These are phyloP conservation scores for Mesorhabditis spiculigera DNA, from an alignment of 2,888 invertebrate species.

Conservation along the genomic window DNA sequence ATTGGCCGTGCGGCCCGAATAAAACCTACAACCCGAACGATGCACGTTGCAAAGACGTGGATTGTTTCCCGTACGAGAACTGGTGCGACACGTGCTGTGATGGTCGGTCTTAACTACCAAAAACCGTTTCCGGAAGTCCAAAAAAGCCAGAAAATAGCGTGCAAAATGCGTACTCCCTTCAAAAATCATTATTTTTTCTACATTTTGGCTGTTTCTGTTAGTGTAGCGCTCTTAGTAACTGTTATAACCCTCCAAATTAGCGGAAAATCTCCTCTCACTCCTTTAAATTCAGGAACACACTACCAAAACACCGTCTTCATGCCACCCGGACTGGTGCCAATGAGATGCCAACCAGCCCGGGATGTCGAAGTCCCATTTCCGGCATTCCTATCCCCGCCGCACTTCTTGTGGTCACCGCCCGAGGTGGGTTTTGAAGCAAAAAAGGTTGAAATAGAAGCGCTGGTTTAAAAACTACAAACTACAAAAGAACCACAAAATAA, in stretches of 20 bases:
- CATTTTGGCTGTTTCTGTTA: too few relatives aligned
- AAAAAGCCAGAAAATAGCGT: too few relatives aligned
- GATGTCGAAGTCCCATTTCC: slow-evolving; percentile 2
- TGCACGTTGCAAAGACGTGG: background rate
- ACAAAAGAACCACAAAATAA: too few relatives aligned
- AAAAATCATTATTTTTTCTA: too few relatives aligned
- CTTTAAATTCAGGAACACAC: background rate
- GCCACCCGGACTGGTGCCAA: background rate
- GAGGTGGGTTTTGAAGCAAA: background rate
- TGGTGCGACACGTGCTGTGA: slow-evolving; percentile 2
- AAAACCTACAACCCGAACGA: slow-evolving; percentile 1
- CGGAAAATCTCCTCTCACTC: too few relatives aligned
- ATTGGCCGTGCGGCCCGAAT: slow-evolving; percentile 6
- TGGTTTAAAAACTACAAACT: background rate
- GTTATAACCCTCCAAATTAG: too few relatives aligned
- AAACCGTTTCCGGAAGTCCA: too few relatives aligned
- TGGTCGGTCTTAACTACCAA: background rate
- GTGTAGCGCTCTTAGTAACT: too few relatives aligned
- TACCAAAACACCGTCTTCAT: slow-evolving; percentile 1
- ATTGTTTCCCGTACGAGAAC: background rate
- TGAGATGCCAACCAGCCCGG: background rate
- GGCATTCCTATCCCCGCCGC: background rate
- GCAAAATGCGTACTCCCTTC: too few relatives aligned
- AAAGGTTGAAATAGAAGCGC: background rate
- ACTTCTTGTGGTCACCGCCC: background rate